Base-by-base conservation (phyloP, 2,113 vertebrate genomes). In the Cheilinus undulatus region DNA sequence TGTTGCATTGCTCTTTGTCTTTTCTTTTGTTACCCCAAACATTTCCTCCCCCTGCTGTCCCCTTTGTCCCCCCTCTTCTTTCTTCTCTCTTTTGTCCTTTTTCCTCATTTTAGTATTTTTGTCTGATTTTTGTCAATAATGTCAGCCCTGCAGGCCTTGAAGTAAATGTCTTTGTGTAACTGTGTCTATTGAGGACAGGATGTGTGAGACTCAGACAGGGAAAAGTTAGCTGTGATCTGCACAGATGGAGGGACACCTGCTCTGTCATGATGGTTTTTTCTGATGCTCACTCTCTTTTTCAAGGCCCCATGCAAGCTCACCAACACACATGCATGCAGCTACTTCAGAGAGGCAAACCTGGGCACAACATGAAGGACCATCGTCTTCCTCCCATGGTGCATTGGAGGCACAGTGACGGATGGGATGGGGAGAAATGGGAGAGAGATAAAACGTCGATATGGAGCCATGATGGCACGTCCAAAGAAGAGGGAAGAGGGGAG, bases 181-280 rank as follows among this genome's bases (percentile, higher is more conserved):
- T 67, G 57, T 54, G 60, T 59, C 61, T 26, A 60, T 36, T 42
- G 42, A 71, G 50, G 42, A 59, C 72, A 32, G 30, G 20, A 34
- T 69, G 68, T 58, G 38, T 77, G 73, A 49, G 70, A 60, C 38
- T n/a, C n/a, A 52, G 34, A 56, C 32, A 71, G 42, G 32, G 1
- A 15, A 66, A 78, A 86, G 80, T 80, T 63, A 69, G 80, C 68
- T 84, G 72, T 84, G 85, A 89, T 89, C 74, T 65, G 73, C 80
- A 85, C 87, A 92, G 86, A 89, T 87, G 88, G 89, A 83, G 43
- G 52, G 85, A 86, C 91, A 90, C 91, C 90, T 93, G 91, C 77
- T 85, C 72, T 72, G 80, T 87, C 91, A 90, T 91, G 86, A 67
- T 61, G 48, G n/a, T 80, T 78, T 85, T 78, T 85, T 78, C 50